These are phyloP conservation scores for Haliclona indistincta DNA, from an alignment of 37 sponge, comb jelly and placozoan species.

Conservation along the genomic window DNA sequence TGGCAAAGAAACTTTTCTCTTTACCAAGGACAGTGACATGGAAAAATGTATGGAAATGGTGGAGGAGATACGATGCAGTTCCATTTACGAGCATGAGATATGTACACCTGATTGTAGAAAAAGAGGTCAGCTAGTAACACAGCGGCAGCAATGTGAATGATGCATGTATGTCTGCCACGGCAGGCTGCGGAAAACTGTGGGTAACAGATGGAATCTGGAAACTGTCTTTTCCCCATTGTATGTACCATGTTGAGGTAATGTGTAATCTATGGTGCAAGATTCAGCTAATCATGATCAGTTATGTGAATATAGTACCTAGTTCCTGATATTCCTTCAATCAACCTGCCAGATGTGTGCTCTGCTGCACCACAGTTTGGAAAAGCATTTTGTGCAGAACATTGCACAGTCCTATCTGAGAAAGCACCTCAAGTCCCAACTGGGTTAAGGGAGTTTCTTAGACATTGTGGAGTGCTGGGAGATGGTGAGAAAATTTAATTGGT, in stretches of 20 bases:
- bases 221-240: constrained; percentile 31
- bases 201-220: constrained; percentile 41
- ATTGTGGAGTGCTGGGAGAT: constrained; percentile 23
- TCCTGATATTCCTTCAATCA: constrained; percentile 28
- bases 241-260: constrained; percentile 28
- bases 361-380: constrained; percentile 18
- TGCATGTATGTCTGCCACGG: background rate
- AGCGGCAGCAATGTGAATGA: too few relatives aligned
- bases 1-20: constrained; percentile 1
- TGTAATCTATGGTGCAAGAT: background rate
- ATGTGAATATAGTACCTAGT: constrained; percentile 17
- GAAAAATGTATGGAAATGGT: constrained; percentile 20
- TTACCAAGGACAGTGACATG: constrained; percentile 18
- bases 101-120: constrained; percentile 14
- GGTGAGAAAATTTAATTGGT: background rate
- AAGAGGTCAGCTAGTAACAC: constrained; percentile 17
- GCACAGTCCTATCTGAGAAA: constrained; percentile 9
- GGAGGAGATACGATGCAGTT: constrained; percentile 3
- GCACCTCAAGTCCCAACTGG: constrained; percentile 33
- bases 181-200: constrained; percentile 42
- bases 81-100: constrained; percentile 7
- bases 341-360: constrained; percentile 44
- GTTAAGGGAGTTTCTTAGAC: constrained; percentile 28
- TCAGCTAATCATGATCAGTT: too few relatives aligned
- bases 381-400: constrained; percentile 43